A percentile compares a stretch with the other conserved stretches of the same genome.
Conservation (phyloP, 2,113 vertebrate genomes). For the Tychaedon coryphoeus region DNA sequence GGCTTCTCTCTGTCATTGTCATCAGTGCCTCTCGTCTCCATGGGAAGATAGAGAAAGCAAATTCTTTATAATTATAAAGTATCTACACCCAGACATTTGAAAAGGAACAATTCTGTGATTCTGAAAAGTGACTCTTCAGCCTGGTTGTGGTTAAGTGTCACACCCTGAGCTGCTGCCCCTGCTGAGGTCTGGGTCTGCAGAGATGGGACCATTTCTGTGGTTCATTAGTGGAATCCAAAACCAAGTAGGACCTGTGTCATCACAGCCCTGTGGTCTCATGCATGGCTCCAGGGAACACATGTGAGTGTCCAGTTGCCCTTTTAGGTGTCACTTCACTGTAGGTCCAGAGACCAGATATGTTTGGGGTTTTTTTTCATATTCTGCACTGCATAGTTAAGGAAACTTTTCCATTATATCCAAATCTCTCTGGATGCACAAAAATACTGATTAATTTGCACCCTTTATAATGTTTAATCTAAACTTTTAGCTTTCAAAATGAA, state of each 20-base stretch:
- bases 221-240: background rate
- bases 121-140: no score
- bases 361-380: background rate
- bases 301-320: background rate
- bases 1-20: background rate
- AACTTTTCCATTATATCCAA: background rate
- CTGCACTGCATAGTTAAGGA: background rate
- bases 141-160: no score
- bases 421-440: background rate
- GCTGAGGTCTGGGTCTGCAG: background rate
- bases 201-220: background rate
- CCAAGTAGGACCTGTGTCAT: background rate
- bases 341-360: background rate
- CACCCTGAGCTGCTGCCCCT: fast-evolving
- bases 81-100: background rate
- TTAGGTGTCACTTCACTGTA: background rate
- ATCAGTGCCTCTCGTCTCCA: background rate
- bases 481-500: background rate
- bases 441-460: background rate
- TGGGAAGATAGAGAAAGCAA: background rate
- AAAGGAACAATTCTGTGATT: background rate
- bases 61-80: background rate
- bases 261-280: background rate
- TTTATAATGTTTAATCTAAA: background rate
- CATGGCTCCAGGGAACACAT: background rate